Percentiles rank a stretch among this genome's conserved stretches.
Evolutionary conservation across 2,888 invertebrate species (phyloP).

Genomic region (Catonia carolina): DNA sequence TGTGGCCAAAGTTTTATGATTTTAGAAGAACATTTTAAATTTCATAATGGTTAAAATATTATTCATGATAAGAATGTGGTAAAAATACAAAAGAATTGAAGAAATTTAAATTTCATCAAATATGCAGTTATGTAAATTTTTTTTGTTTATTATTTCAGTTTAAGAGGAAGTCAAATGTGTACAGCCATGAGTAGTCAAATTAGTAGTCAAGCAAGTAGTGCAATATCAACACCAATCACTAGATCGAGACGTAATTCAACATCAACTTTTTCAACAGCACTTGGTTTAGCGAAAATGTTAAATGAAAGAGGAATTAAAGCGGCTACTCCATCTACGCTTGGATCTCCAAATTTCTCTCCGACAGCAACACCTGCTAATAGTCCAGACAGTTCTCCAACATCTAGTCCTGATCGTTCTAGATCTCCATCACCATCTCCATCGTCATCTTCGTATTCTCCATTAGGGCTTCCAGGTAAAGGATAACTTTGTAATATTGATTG

Average conservation of each 20-base stretch:
- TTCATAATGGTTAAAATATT: too few species aligned
- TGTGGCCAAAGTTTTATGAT: too few species aligned
- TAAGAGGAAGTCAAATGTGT: slow-evolving; percentile 58
- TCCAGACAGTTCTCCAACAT: slow-evolving; percentile 45
- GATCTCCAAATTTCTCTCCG: slow-evolving; percentile 64
- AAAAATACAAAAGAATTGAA: too few species aligned
- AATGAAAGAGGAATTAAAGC: slow-evolving; percentile 71
- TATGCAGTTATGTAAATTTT: too few species aligned
- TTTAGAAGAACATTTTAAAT: too few species aligned
- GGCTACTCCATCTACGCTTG: slow-evolving; percentile 59
- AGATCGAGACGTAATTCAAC: slow-evolving; percentile 70
- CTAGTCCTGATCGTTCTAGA: slow-evolving; percentile 50
- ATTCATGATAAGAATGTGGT: too few species aligned
- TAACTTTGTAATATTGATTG: slow-evolving; percentile 27
- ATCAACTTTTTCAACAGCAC: slow-evolving; percentile 67
- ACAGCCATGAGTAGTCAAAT: slow-evolving; percentile 49
- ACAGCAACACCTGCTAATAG: slow-evolving; percentile 86
- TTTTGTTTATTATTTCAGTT: slow-evolving; percentile 43
- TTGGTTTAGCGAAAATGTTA: slow-evolving; percentile 67
- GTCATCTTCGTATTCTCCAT: slow-evolving; percentile 47
- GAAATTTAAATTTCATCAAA: too few species aligned
- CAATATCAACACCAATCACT: slow-evolving; percentile 43
- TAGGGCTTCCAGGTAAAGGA: slow-evolving; percentile 49
- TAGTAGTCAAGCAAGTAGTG: slow-evolving; percentile 33
- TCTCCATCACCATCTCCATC: slow-evolving; percentile 53